These are phyloP conservation scores for Halictus rubicundus DNA, from an alignment of 1,140 invertebrate species.

Conservation along the genomic window DNA sequence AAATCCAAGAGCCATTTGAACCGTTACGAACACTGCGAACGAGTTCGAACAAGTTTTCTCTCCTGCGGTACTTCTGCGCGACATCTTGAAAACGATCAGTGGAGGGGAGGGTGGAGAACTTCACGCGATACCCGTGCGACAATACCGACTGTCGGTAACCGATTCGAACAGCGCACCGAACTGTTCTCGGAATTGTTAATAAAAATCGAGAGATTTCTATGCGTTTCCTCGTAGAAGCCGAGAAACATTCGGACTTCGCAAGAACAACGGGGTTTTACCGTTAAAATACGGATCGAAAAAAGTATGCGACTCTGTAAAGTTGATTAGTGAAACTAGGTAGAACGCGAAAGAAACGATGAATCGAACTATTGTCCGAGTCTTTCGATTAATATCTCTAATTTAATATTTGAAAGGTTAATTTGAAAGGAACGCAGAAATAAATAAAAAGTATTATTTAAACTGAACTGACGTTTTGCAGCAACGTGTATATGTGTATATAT, in stretches of 20 bases:
- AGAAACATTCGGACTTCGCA: neutral
- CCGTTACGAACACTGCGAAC: neutral
- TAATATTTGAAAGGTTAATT: conserved; percentile 27
- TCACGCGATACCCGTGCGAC: no score
- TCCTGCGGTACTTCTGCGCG: neutral
- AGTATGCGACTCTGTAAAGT: neutral
- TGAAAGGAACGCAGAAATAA: conserved; percentile 5
- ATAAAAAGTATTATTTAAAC: conserved; percentile 24
- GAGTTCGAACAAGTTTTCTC: conserved; percentile 2
- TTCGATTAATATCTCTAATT: conserved; percentile 29
- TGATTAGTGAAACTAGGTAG: neutral
- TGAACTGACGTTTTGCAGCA: neutral
- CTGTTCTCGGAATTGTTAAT: neutral
- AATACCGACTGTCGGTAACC: neutral
- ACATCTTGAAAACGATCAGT: neutral
- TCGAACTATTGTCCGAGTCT: conserved; percentile 12
- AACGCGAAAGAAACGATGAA: neutral
- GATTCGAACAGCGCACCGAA: neutral
- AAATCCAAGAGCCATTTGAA: conserved; percentile 14
- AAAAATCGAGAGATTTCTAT: neutral
- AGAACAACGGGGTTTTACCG: neutral
- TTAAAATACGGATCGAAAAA: neutral
- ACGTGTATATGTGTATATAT: neutral
- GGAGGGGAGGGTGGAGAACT: neutral
- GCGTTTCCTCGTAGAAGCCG: neutral